These are phyloP conservation scores for Schizopygopsis malacanthus DNA, from an alignment of 2,797 vertebrate species.

Conservation along the genomic window DNA sequence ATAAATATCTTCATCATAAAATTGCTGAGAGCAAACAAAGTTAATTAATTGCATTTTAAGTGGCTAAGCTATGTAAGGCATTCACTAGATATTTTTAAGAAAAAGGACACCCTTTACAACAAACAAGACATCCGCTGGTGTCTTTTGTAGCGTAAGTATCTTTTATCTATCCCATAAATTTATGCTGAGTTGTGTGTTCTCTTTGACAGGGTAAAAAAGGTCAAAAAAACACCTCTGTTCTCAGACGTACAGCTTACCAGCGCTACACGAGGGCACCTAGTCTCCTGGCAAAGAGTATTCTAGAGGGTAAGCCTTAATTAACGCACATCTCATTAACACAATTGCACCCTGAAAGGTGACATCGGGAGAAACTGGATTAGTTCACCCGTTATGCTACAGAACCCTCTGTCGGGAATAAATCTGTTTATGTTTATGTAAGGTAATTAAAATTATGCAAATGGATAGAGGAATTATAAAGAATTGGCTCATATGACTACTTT, in stretches of 20 bases:
- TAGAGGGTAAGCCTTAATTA: conserved; percentile 80
- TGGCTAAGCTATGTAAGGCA: not conserved
- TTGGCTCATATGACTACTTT: conserved; percentile 40
- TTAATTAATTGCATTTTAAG: not conserved
- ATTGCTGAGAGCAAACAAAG: not conserved
- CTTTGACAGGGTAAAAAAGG: conserved; percentile 76
- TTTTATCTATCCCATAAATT: not conserved
- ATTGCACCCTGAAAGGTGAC: conserved; percentile 46
- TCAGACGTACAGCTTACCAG: conserved; percentile 73
- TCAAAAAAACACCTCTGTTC: conserved; percentile 68
- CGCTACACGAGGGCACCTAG: conserved; percentile 72
- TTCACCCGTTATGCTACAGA: conserved; percentile 49
- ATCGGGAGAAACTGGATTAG: conserved; percentile 56
- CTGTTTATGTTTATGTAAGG: conserved; percentile 61
- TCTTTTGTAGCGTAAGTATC: not conserved
- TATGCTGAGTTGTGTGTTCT: conserved; percentile 61
- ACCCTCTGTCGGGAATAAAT: conserved; percentile 49
- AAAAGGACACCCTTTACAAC: not conserved
- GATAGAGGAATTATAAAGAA: conserved; percentile 45
- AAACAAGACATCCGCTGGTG: not conserved
- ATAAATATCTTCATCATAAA: not conserved
- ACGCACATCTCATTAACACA: conserved; percentile 63
- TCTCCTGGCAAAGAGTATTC: conserved; percentile 73
- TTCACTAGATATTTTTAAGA: not conserved
- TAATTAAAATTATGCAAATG: conserved; percentile 67